Conservation (phyloP, 2,797 vertebrate species). For the Phrynocephalus vlangalii region DNA sequence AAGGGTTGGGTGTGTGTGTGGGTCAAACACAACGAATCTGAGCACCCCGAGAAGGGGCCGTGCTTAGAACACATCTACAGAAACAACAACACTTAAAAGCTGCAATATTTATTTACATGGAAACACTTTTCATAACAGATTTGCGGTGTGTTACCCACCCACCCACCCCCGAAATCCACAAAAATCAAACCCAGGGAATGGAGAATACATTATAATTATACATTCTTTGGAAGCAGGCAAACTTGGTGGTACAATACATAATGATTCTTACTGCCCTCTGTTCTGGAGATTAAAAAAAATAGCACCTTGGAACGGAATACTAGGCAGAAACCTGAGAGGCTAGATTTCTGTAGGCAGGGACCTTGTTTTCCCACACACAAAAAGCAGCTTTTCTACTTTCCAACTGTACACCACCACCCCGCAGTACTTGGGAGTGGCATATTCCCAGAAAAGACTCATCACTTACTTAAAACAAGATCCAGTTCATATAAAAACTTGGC, state of each 20-base stretch:
- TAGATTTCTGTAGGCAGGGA: not conserved
- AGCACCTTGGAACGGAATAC: not conserved
- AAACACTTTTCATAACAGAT: no score
- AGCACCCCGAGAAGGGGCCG: not conserved
- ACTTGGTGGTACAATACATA: not conserved
- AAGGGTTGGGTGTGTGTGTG: no score
- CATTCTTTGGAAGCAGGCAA: not conserved
- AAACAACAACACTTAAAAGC: not conserved
- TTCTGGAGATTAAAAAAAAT: not conserved
- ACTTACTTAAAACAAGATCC: not conserved
- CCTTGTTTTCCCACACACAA: not conserved
- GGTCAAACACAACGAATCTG: not conserved
- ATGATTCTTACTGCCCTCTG: not conserved
- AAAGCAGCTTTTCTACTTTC: no score
- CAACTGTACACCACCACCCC: not conserved
- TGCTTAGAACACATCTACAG: not conserved
- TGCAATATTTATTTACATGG: conserved; percentile 26
- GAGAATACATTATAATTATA: not conserved
- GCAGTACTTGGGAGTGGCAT: not conserved
- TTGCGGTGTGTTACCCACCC: no score
- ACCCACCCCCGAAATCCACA: no score
- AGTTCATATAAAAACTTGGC: not conserved
- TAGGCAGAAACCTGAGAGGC: not conserved
- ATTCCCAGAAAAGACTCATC: not conserved
- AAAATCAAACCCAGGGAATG: not conserved